Base-by-base conservation (phyloP, 37 sponge, comb jelly and placozoan genomes). In the Spongilla lacustris region DNA sequence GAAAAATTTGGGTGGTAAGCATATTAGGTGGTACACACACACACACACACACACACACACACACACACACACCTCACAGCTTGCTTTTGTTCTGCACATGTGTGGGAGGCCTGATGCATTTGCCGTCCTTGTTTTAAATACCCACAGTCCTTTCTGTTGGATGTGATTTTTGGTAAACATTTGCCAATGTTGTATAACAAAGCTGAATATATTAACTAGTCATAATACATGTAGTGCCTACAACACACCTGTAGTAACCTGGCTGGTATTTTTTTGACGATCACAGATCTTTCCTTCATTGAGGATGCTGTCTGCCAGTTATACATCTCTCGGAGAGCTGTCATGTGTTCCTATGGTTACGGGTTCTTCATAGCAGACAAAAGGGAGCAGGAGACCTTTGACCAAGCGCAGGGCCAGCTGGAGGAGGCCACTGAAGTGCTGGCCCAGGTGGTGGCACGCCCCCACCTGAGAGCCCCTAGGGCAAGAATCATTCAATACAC, bases 401-500 rank as follows among this genome's bases (percentile, higher is more conserved):
- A 90, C 32, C 17, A 17, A 28, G 68, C 78, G 66, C 84, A 94
- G 89, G 89, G 89, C 21, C 50, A 84, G 4, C 46, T 96, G 66
- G 94, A 91, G 88, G 82, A 84, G 41, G 84, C 77, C 22, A 91
- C 92, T 13, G 96, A 96, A 74, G 50, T 66, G 68, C 76, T 96
- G 50, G 88, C 94, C 6, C 86, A 89, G 71, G 91, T 93, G 74
- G 94, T 96, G 25, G 94, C 96, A 31, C 68, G 92, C 33, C 90
- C 91, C 14, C 85, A 93, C 79, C 77, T 96, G 41, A 66, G 92
- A 5, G 91, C 86, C 30, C 89, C 91, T 27, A 86, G 89, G 36
- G 48, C 76, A 21, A 92, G 93, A 74, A 96, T 96, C 73, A 89
- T 93, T 36, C 66, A 74, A 5, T 29, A 75, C n/a, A 94, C 91